These are phyloP conservation scores for Oryctes rhinoceros DNA, from an alignment of 1,140 invertebrate genomes.

Conservation along the genomic window DNA sequence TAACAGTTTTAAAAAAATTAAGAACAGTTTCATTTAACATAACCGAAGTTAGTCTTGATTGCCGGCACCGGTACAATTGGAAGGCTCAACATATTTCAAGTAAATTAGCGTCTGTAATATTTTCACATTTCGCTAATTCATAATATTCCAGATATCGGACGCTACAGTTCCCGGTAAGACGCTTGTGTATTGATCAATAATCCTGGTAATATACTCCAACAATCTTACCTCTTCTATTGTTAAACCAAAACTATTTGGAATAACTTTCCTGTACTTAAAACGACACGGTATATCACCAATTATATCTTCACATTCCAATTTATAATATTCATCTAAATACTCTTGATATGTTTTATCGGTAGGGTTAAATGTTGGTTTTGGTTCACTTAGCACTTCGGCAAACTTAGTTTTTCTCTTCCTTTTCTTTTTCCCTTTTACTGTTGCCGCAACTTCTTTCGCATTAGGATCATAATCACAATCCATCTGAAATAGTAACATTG, in stretches of 20 bases:
- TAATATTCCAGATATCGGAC: no score
- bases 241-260: slow-evolving; percentile 92
- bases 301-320: slow-evolving; percentile 94
- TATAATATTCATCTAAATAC: slow-evolving; percentile 95
- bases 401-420: slow-evolving; percentile 74
- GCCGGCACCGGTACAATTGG: no score
- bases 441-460: slow-evolving; percentile 57
- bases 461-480: slow-evolving; percentile 84
- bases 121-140: no score
- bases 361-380: slow-evolving; percentile 85
- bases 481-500: slow-evolving; percentile 70
- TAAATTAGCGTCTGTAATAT: no score
- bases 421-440: slow-evolving; percentile 70
- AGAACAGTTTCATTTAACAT: no score
- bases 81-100: no score
- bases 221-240: slow-evolving; percentile 81
- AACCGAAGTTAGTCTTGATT: no score
- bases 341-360: slow-evolving; percentile 81
- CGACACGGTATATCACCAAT: slow-evolving; percentile 89
- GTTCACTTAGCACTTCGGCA: slow-evolving; percentile 71
- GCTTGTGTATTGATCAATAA: no score
- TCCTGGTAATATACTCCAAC: no score
- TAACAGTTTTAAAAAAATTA: no score
- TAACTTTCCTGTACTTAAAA: slow-evolving; percentile 92
- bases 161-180: no score